A percentile compares a stretch with the other conserved stretches of the same genome.
These are phyloP conservation scores for Eupithecia exiguata DNA, from an alignment of 2,888 invertebrate genomes.

Conservation along the genomic window DNA sequence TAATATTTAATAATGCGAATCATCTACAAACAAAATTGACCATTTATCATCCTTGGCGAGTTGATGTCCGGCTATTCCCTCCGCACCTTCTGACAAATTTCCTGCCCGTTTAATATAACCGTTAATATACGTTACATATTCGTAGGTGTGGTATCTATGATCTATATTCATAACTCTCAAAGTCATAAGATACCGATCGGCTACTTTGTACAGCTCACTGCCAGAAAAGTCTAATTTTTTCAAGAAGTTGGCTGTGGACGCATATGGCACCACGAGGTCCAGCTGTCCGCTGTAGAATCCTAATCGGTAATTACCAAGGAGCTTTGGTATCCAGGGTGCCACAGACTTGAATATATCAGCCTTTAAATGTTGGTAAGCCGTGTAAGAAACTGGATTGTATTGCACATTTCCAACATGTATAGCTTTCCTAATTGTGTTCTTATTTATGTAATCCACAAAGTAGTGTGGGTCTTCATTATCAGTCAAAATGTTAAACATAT, in stretches of 20 bases:
- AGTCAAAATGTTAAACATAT: conserved; percentile 39
- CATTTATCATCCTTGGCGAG: neutral
- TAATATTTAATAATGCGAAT: no score
- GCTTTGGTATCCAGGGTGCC: conserved; percentile 24
- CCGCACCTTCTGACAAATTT: neutral
- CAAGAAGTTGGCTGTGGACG: conserved; percentile 19
- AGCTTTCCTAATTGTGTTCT: conserved; percentile 5
- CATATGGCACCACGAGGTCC: conserved; percentile 20
- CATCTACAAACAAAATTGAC: rapidly evolving
- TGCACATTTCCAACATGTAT: conserved; percentile 26
- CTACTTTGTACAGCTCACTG: neutral
- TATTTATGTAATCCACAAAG: neutral
- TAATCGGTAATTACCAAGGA: conserved; percentile 23
- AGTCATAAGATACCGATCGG: neutral
- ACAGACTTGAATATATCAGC: conserved; percentile 26
- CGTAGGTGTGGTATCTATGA: no score
- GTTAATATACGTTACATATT: no score
- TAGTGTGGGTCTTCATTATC: neutral
- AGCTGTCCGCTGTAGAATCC: conserved; percentile 26
- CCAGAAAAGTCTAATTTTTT: neutral
- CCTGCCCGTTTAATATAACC: neutral
- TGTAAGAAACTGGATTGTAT: neutral
- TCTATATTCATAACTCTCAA: no score
- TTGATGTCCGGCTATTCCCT: neutral
- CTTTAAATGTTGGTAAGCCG: neutral